phyloP scores from a whole-genome alignment of 2,888 invertebrate genomes.

The Acanthosoma haemorrhoidale region DNA sequence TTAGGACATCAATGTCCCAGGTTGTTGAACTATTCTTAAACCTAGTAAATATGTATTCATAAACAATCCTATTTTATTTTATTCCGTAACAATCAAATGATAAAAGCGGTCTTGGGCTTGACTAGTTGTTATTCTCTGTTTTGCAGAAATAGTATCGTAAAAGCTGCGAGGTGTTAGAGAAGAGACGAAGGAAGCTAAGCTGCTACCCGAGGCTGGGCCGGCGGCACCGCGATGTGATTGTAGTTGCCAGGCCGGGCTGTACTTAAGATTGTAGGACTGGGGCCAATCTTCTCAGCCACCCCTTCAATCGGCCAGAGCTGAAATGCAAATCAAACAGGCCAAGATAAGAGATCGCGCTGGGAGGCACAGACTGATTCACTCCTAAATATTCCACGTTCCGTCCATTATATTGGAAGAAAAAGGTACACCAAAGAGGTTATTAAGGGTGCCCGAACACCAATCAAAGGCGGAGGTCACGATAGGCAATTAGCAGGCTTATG shows the following conservation, averaged over 20 bases:
- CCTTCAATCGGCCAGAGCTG: neutral
- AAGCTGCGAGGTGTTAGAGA: too few species aligned
- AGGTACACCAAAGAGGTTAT: neutral
- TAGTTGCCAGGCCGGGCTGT: neutral
- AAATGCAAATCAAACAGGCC: slow-evolving; percentile 19
- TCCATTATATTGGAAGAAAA: slow-evolving; percentile 22
- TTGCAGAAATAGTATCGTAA: too few species aligned
- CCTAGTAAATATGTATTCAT: too few species aligned
- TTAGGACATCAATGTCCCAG: too few species aligned
- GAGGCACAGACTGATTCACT: slow-evolving; percentile 22
- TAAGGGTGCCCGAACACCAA: slow-evolving; percentile 11
- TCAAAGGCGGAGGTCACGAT: slow-evolving; percentile 6
- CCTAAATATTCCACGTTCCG: slow-evolving; percentile 24
- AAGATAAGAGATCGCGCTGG: slow-evolving; percentile 12
- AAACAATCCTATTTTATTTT: too few species aligned
- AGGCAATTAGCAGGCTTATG: slow-evolving; percentile 18
- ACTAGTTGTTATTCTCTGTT: too few species aligned
- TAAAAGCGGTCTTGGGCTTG: too few species aligned
- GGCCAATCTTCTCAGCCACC: slow-evolving; percentile 8
- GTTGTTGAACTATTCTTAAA: too few species aligned
- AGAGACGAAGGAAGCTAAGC: too few species aligned
- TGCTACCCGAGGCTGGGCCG: neutral
- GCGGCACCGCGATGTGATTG: slow-evolving; percentile 1
- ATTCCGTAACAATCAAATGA: too few species aligned
- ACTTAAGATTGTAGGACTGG: slow-evolving; percentile 2